Evolutionary conservation across 2,888 invertebrate genomes (phyloP).

Genomic region (Chrysodeixis includens): DNA sequence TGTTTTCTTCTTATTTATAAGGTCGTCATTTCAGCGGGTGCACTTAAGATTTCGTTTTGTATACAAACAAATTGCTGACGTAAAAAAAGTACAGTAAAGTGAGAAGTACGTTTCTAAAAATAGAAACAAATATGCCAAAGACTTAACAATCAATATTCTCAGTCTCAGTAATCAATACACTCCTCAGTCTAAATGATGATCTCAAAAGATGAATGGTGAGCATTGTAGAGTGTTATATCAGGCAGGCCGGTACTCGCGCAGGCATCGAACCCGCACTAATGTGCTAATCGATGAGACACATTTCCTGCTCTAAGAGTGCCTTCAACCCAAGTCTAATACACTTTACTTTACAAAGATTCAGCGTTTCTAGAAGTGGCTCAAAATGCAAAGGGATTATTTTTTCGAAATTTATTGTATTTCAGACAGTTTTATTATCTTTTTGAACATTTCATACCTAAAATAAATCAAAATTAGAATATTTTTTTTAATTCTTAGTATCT

Average conservation of each 20-base stretch:
- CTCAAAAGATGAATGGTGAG: constrained; percentile 36
- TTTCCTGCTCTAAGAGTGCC: constrained; percentile 74
- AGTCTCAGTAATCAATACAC: constrained; percentile 12
- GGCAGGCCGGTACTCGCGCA: constrained; percentile 61
- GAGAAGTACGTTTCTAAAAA: background rate
- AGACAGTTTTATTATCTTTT: too few species aligned
- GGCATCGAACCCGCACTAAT: constrained; percentile 78
- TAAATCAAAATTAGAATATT: too few species aligned
- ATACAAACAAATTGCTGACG: too few species aligned
- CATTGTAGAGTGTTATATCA: constrained; percentile 51
- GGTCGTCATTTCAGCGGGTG: too few species aligned
- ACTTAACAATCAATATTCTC: constrained; percentile 15
- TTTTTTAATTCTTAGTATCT: too few species aligned
- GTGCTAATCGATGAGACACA: constrained; percentile 78
- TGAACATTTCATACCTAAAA: too few species aligned
- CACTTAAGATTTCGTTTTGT: too few species aligned
- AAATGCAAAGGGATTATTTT: too few species aligned
- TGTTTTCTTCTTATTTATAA: too few species aligned
- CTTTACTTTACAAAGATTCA: constrained; percentile 60
- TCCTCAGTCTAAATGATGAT: constrained; percentile 48
- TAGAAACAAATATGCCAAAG: background rate
- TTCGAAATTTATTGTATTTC: too few species aligned
- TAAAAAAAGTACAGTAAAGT: too few species aligned
- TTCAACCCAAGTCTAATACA: constrained; percentile 64
- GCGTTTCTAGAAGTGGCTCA: constrained; percentile 37